Evolutionary conservation across 1,140 invertebrate species (phyloP).

Genomic region (Neodiprion virginianus): DNA sequence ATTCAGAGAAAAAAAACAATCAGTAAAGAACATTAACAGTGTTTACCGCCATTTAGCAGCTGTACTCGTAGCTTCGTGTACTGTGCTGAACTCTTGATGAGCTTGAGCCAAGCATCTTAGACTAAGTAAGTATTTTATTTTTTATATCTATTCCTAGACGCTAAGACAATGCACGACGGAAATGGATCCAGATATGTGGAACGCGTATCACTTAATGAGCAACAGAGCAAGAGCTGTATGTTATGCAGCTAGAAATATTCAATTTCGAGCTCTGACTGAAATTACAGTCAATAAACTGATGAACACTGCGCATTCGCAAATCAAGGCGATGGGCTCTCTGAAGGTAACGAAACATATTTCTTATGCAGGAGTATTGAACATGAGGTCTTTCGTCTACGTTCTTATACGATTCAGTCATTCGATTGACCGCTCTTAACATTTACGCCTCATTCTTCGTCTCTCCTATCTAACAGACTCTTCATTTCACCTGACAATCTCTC

Average conservation of each 20-base stretch:
- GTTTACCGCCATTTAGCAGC: no score
- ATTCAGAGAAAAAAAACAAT: no score
- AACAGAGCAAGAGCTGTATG: constrained; percentile 75
- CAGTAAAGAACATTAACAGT: no score
- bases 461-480: no score
- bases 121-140: constrained; percentile 16
- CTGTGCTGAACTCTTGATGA: background rate
- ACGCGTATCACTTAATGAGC: constrained; percentile 74
- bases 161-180: constrained; percentile 69
- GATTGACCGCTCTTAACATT: no score
- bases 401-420: background rate
- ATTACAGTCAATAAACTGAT: constrained; percentile 73
- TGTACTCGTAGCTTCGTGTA: no score
- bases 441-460: no score
- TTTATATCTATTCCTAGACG: constrained; percentile 47
- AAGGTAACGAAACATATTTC: constrained; percentile 47
- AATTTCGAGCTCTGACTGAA: constrained; percentile 73
- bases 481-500: constrained; percentile 6
- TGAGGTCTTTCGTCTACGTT: background rate
- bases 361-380: constrained; percentile 10
- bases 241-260: constrained; percentile 68
- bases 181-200: constrained; percentile 76
- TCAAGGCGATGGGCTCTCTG: constrained; percentile 47
- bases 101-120: background rate
- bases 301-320: constrained; percentile 60